phyloP scores from a whole-genome alignment of 2,113 vertebrate genomes.

The Mesocricetus auratus region DNA sequence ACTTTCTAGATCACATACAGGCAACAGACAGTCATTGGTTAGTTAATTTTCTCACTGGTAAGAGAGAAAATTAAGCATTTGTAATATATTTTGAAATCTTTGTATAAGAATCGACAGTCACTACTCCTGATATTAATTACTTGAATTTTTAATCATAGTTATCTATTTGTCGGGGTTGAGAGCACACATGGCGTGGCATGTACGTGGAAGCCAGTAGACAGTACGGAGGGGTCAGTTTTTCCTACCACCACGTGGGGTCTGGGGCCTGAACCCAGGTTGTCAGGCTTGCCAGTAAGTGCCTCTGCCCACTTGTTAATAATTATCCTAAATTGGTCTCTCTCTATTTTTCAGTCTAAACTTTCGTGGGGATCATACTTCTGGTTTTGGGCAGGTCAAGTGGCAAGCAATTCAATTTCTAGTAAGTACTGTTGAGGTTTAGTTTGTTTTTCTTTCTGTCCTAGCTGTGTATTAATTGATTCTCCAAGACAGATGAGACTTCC shows the following conservation, averaged over 20 bases:
- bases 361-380: conserved; percentile 80
- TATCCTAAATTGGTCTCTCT: conserved; percentile 23
- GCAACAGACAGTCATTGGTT: not conserved
- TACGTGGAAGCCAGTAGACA: too few relatives aligned
- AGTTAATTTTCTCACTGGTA: not conserved
- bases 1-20: not conserved
- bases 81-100: conserved; percentile 1
- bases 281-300: not conserved
- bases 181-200: not conserved
- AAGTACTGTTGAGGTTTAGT: conserved; percentile 38
- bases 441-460: not conserved
- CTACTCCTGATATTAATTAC: not conserved
- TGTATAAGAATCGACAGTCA: not conserved
- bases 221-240: too few relatives aligned
- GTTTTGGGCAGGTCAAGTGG: conserved; percentile 79
- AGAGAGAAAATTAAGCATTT: not conserved
- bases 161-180: not conserved
- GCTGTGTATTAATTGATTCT: not conserved
- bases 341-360: conserved; percentile 64
- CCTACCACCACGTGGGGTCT: not conserved
- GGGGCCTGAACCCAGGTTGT: not conserved
- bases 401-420: conserved; percentile 85
- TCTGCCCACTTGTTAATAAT: not conserved
- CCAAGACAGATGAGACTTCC: not conserved
- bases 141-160: not conserved